These are phyloP conservation scores for Lamprotornis superbus DNA, from an alignment of 2,113 vertebrate genomes.

Conservation along the genomic window DNA sequence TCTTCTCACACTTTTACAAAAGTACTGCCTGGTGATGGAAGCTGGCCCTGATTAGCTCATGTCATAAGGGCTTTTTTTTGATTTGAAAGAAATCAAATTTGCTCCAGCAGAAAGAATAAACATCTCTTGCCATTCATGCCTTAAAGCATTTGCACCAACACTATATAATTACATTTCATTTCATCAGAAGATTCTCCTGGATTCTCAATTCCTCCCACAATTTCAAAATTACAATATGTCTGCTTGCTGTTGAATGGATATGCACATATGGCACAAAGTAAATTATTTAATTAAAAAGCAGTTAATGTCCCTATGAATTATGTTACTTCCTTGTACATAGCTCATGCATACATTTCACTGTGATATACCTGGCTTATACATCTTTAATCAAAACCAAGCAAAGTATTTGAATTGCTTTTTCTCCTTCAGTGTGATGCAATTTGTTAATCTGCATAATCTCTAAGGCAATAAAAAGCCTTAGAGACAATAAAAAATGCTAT, in stretches of 20 bases:
- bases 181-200: constrained; percentile 39
- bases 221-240: constrained; percentile 51
- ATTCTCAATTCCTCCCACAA: constrained; percentile 39
- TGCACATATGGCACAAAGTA: constrained; percentile 18
- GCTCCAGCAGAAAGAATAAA: constrained; percentile 57
- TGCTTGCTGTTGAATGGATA: constrained; percentile 19
- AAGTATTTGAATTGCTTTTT: constrained; percentile 10
- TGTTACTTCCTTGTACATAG: constrained; percentile 21
- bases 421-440: neutral
- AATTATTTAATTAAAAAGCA: constrained; percentile 51
- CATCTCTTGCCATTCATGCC: constrained; percentile 16
- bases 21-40: constrained; percentile 25
- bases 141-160: constrained; percentile 15
- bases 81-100: constrained; percentile 64
- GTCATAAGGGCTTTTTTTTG: constrained; percentile 23
- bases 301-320: constrained; percentile 36
- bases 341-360: neutral
- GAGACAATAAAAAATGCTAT: neutral
- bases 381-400: constrained; percentile 18
- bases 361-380: constrained; percentile 37
- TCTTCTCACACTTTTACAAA: constrained; percentile 16
- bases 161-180: constrained; percentile 57
- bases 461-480: neutral
- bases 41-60: constrained; percentile 55
- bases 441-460: neutral